phyloP scores from a whole-genome alignment of 2,888 invertebrate genomes.

The Pyrrhosoma nymphula region DNA sequence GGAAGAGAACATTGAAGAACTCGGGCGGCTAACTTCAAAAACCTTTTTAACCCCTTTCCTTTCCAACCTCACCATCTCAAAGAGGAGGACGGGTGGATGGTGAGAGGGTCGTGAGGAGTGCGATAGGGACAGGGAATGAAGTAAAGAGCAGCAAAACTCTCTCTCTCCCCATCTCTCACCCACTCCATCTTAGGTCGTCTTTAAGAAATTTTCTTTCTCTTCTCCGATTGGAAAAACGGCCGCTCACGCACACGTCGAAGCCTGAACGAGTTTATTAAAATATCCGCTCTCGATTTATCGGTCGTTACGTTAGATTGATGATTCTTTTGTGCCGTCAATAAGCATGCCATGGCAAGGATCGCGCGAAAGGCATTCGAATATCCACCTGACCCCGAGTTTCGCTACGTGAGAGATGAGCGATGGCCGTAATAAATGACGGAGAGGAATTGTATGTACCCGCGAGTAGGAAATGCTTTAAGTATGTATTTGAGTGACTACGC shows the following conservation, averaged over 20 bases:
- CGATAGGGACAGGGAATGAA: background rate
- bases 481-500: background rate
- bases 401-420: background rate
- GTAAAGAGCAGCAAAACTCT: background rate
- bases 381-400: background rate
- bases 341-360: background rate
- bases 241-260: background rate
- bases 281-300: conserved; percentile 35
- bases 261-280: conserved; percentile 16
- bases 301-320: conserved; percentile 6
- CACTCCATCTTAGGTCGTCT: background rate
- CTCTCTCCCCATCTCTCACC: background rate
- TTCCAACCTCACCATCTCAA: background rate
- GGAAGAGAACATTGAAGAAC: background rate
- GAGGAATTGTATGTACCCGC: background rate
- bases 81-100: background rate
- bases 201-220: background rate
- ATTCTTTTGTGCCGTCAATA: conserved; percentile 10
- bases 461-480: background rate
- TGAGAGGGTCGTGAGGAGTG: background rate
- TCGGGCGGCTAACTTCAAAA: background rate
- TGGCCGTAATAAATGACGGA: background rate
- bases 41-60: conserved; percentile 11
- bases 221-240: background rate
- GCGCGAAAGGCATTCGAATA: conserved; percentile 18